Evolutionary conservation across 37 sponge, comb jelly and placozoan genomes (phyloP).

Genomic region (Cladorhizidae sp.): DNA sequence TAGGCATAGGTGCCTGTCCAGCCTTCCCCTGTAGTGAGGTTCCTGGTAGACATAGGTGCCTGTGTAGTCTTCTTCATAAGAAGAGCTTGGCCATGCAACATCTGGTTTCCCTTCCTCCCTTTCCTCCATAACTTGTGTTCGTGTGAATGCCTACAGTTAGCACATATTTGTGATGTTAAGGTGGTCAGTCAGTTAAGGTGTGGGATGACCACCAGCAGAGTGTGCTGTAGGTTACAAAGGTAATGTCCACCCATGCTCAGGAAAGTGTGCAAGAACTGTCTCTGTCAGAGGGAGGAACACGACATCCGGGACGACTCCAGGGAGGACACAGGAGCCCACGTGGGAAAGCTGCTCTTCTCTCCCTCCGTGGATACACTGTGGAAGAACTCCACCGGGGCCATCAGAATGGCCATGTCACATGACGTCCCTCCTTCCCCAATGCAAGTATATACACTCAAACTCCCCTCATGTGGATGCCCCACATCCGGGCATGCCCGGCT

Average conservation of each 20-base stretch:
- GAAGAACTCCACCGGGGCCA: not conserved
- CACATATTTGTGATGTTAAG: not conserved
- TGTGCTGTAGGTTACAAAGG: too few relatives aligned
- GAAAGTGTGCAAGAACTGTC: slow-evolving; percentile 85
- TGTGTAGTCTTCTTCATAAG: too few relatives aligned
- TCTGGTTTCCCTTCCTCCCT: too few relatives aligned
- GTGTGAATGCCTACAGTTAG: too few relatives aligned
- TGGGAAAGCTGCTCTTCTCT: slow-evolving; percentile 54
- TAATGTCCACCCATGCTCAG: too few relatives aligned
- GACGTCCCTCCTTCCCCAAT: slow-evolving; percentile 25
- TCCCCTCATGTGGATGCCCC: too few relatives aligned
- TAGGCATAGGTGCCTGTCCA: too few relatives aligned
- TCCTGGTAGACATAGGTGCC: too few relatives aligned
- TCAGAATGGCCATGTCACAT: not conserved
- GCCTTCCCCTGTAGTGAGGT: too few relatives aligned
- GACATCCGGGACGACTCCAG: slow-evolving; percentile 58
- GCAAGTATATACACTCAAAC: not conserved
- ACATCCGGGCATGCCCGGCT: too few relatives aligned
- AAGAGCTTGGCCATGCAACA: too few relatives aligned
- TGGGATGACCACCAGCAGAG: not conserved
- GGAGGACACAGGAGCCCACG: slow-evolving; percentile 2
- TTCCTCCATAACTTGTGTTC: too few relatives aligned
- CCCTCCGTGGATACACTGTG: slow-evolving; percentile 41
- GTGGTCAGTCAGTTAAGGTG: not conserved
- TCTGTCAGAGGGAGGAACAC: slow-evolving; percentile 80